A percentile compares a stretch with the other conserved stretches of the same genome.
Conservation (phyloP, 2,113 vertebrate species). For the Neoarius graeffei region DNA sequence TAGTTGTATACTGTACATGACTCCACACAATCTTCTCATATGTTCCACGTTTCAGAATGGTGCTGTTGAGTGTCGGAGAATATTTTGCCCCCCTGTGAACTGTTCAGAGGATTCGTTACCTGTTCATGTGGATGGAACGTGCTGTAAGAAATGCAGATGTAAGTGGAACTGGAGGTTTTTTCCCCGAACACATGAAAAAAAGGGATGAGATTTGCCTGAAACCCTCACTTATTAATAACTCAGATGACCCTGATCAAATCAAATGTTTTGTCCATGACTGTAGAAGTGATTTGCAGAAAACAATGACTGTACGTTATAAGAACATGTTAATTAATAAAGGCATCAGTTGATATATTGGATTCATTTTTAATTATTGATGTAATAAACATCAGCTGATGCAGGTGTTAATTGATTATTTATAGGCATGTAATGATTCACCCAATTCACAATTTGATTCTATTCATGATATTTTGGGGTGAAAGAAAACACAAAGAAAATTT, state of each 20-base stretch:
- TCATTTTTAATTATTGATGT: not conserved
- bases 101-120: slow-evolving; percentile 85
- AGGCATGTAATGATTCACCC: no score
- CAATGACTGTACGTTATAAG: no score
- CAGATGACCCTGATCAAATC: not conserved
- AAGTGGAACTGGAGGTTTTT: slow-evolving; percentile 64
- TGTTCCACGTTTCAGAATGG: slow-evolving; percentile 75
- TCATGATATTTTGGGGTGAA: no score
- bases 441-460: no score
- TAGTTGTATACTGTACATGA: not conserved
- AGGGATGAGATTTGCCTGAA: not conserved
- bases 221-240: not conserved
- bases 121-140: slow-evolving; percentile 80
- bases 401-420: no score
- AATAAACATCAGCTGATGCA: no score
- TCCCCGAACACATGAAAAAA: not conserved
- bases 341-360: not conserved
- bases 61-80: slow-evolving; percentile 84
- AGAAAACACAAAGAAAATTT: no score
- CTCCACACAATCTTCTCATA: not conserved
- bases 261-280: not conserved
- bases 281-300: not conserved
- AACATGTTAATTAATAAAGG: no score
- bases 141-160: slow-evolving; percentile 92
- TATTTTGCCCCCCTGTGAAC: slow-evolving; percentile 83